Conservation (phyloP, 2,113 vertebrate genomes). For the Podocnemis expansa region DNA sequence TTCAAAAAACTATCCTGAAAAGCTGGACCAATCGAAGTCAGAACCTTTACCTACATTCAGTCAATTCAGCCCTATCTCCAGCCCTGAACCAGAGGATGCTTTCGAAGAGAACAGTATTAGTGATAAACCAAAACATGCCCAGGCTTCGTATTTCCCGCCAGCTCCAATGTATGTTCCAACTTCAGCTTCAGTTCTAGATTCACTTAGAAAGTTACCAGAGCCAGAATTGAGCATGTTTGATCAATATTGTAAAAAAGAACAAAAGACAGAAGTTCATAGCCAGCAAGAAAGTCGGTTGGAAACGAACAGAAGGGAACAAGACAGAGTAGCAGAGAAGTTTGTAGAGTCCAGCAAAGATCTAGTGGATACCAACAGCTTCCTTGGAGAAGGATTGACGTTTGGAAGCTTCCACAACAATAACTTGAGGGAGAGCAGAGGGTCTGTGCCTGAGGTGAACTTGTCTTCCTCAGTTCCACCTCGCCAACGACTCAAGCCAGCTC, state of each 20-base stretch:
- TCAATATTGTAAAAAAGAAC: slow-evolving; percentile 83
- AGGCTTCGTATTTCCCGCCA: slow-evolving; percentile 81
- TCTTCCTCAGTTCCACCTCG: slow-evolving; percentile 73
- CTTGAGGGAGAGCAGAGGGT: slow-evolving; percentile 73
- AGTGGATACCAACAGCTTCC: slow-evolving; percentile 70
- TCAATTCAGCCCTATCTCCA: slow-evolving; percentile 92
- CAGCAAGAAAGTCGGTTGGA: slow-evolving; percentile 39
- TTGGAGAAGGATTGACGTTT: slow-evolving; percentile 72
- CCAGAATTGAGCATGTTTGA: slow-evolving; percentile 85
- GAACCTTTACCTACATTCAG: slow-evolving; percentile 85
- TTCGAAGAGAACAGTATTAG: slow-evolving; percentile 79
- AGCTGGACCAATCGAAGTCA: slow-evolving; percentile 79
- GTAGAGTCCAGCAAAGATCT: slow-evolving; percentile 67
- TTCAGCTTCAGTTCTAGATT: slow-evolving; percentile 79
- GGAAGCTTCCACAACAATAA: slow-evolving; percentile 72
- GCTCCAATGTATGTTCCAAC: slow-evolving; percentile 77
- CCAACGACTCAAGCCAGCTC: slow-evolving; percentile 84
- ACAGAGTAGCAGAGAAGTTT: slow-evolving; percentile 53
- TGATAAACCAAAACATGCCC: slow-evolving; percentile 78
- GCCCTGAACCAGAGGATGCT: slow-evolving; percentile 86
- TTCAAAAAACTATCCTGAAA: slow-evolving; percentile 79
- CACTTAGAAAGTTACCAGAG: slow-evolving; percentile 77
- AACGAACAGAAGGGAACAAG: slow-evolving; percentile 61
- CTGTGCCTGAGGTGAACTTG: slow-evolving; percentile 50
- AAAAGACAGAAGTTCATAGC: slow-evolving; percentile 75